Evolutionary conservation across 2,113 vertebrate species (phyloP).

Genomic region (Corvus hawaiiensis): DNA sequence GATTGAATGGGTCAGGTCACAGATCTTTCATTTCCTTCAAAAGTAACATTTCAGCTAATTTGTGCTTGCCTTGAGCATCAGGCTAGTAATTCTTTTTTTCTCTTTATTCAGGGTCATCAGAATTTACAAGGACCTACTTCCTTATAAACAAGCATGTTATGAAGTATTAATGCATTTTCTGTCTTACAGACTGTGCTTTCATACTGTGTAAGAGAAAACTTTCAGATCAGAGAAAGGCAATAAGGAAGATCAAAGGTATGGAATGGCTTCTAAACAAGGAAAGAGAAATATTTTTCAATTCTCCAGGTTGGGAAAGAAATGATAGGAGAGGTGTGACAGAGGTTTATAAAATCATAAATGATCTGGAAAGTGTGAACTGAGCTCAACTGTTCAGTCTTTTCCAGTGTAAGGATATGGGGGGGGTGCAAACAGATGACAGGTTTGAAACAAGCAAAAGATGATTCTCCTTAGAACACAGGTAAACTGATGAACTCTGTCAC

Average conservation of each 20-base stretch:
- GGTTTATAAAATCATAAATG: not conserved
- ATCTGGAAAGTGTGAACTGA: not conserved
- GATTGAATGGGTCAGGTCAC: not conserved
- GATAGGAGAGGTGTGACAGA: not conserved
- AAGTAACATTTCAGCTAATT: not conserved
- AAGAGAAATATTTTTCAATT: not conserved
- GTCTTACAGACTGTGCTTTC: not conserved
- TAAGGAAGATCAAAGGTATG: constrained; percentile 2
- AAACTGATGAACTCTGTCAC: not conserved
- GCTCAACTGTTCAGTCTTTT: not conserved
- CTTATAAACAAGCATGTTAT: not conserved
- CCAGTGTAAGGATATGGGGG: not conserved
- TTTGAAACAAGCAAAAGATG: not conserved
- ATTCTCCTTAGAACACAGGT: not conserved
- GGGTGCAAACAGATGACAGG: not conserved
- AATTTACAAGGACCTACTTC: constrained; percentile 25
- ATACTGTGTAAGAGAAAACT: not conserved
- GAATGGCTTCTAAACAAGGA: not conserved
- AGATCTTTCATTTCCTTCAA: not conserved
- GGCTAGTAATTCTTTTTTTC: not conserved
- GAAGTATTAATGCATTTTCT: not conserved
- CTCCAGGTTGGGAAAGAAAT: not conserved
- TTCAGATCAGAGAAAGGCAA: not conserved
- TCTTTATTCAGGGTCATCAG: not conserved
- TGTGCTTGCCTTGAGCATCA: constrained; percentile 10